Conservation (phyloP, 2,113 vertebrate genomes). For the Microtus pennsylvanicus region DNA sequence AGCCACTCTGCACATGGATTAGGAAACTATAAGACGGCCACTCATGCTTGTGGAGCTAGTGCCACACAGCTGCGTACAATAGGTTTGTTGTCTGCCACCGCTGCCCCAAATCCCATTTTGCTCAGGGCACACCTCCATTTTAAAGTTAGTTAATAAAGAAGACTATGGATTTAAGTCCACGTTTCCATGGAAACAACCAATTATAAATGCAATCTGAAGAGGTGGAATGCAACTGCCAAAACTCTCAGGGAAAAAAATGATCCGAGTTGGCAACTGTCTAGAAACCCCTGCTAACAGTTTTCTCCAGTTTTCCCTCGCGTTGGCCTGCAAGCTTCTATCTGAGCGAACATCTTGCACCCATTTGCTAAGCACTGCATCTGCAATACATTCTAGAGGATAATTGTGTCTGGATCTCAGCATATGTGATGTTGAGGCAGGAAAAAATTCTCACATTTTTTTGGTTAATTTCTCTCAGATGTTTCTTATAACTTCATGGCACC, state of each 20-base stretch:
- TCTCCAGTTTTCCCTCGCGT: conserved; percentile 79
- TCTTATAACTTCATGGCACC: conserved; percentile 84
- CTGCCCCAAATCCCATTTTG: conserved; percentile 66
- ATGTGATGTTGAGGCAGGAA: conserved; percentile 84
- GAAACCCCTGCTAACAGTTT: conserved; percentile 68
- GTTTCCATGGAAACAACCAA: conserved; percentile 83
- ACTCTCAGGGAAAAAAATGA: conserved; percentile 71
- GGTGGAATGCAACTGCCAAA: conserved; percentile 82
- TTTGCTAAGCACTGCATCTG: conserved; percentile 86
- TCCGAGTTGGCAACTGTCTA: conserved; percentile 79
- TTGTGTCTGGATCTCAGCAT: conserved; percentile 85
- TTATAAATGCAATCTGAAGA: conserved; percentile 84
- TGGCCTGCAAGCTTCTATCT: conserved; percentile 78
- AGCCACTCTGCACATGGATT: not conserved
- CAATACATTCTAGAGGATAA: conserved; percentile 87
- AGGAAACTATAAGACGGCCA: not conserved
- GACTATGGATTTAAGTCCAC: conserved; percentile 61
- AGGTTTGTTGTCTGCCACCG: conserved; percentile 63
- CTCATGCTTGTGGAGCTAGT: not conserved
- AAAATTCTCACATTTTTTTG: conserved; percentile 83
- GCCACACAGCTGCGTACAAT: not conserved
- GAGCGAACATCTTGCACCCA: conserved; percentile 87
- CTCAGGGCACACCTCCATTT: conserved; percentile 76
- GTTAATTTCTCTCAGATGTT: conserved; percentile 84
- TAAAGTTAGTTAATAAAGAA: conserved; percentile 79